Evolutionary conservation across 2,113 vertebrate species (phyloP).

Genomic region (Brachyhypopomus occidentalis): DNA sequence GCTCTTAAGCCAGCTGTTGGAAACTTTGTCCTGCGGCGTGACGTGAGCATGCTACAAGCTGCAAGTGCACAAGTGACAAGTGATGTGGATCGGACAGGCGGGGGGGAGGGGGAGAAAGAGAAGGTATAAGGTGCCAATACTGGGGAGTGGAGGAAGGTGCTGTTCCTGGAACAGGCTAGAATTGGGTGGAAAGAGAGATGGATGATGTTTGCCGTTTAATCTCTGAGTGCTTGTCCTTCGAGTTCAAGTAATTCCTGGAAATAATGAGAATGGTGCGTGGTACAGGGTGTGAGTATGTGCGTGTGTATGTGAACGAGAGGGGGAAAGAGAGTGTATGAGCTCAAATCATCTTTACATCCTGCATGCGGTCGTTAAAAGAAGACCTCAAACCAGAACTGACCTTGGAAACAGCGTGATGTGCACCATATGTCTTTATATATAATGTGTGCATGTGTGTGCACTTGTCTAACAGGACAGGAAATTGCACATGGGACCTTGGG

Average conservation of each 20-base stretch:
- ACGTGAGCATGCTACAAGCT: not conserved
- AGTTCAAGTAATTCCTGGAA: slow-evolving; percentile 28
- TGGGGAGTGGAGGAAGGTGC: not conserved
- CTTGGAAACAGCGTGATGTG: slow-evolving; percentile 6
- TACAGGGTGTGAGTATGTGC: not conserved
- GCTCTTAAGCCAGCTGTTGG: not conserved
- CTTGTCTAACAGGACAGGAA: not conserved
- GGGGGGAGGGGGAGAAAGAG: not conserved
- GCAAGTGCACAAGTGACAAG: not conserved
- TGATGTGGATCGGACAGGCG: not conserved
- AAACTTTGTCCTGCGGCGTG: slow-evolving; percentile 13
- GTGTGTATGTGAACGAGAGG: not conserved
- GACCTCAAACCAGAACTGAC: slow-evolving; percentile 19
- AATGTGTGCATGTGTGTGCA: not conserved
- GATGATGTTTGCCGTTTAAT: slow-evolving; percentile 27
- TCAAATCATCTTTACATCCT: slow-evolving; percentile 31
- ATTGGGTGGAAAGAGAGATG: not conserved
- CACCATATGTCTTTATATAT: slow-evolving; percentile 19
- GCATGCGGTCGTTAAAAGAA: slow-evolving; percentile 9
- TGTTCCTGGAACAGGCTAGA: not conserved
- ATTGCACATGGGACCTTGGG: slow-evolving; percentile 26
- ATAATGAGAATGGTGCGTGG: not conserved
- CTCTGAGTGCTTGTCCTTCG: slow-evolving; percentile 33
- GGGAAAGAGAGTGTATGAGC: not conserved
- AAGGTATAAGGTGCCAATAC: too few relatives aligned